A percentile compares a stretch with the other conserved stretches of the same genome.
These are phyloP conservation scores for Petrosia ficiformis DNA, from an alignment of 37 sponge, comb jelly and placozoan genomes.

Conservation along the genomic window DNA sequence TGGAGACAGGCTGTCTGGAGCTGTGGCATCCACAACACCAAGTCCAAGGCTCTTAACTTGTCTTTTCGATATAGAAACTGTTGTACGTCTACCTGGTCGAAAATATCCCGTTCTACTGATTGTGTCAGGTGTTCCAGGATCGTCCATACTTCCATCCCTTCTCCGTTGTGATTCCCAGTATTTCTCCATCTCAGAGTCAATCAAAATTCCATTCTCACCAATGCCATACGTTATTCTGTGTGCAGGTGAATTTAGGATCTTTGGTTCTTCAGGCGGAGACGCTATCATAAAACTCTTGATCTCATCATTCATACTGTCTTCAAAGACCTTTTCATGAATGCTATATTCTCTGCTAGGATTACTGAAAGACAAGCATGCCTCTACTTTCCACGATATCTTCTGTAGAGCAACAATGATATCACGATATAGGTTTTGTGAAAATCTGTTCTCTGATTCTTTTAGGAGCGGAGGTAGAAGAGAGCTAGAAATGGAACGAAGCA, in stretches of 20 bases:
- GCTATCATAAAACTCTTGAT: slow-evolving; percentile 36
- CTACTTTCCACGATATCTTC: slow-evolving; percentile 72
- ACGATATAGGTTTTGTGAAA: slow-evolving; percentile 31
- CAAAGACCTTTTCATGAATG: slow-evolving; percentile 47
- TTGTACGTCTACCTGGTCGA: slow-evolving; percentile 47
- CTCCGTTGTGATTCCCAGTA: neutral
- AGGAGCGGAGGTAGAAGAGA: slow-evolving; percentile 32
- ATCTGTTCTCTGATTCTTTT: slow-evolving; percentile 15
- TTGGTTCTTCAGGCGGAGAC: slow-evolving; percentile 33
- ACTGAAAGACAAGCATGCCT: slow-evolving; percentile 60
- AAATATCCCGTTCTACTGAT: slow-evolving; percentile 6
- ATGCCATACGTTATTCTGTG: slow-evolving; percentile 8
- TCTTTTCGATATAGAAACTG: slow-evolving; percentile 39
- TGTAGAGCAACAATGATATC: slow-evolving; percentile 38
- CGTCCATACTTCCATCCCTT: neutral
- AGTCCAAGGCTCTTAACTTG: slow-evolving; percentile 39
- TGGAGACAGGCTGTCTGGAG: neutral
- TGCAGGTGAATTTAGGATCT: neutral
- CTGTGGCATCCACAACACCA: slow-evolving; percentile 8
- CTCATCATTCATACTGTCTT: neutral
- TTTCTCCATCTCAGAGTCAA: neutral
- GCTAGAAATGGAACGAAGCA: slow-evolving; percentile 40
- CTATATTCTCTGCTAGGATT: slow-evolving; percentile 14
- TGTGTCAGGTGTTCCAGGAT: neutral
- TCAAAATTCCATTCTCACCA: neutral